Base-by-base conservation (phyloP, 37 sponge, comb jelly and placozoan genomes). In the Dysidea cf. avara region DNA sequence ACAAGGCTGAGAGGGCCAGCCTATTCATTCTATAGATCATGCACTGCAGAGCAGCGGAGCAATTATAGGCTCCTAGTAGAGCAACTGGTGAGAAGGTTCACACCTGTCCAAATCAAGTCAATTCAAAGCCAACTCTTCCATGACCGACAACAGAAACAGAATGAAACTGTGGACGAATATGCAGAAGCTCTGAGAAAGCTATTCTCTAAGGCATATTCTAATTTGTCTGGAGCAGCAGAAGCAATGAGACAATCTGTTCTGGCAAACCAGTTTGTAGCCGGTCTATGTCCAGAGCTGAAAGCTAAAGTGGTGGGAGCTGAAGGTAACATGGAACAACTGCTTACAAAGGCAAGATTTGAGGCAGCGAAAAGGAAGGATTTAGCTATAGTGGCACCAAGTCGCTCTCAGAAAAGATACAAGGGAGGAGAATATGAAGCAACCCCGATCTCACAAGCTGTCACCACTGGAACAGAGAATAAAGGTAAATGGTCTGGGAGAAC, bases 41-140 rank as follows among this genome's bases (percentile, higher is more conserved):
- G 83, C 47, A 50, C 76, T 0, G 55, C 76, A 1, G 43, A 12
- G 9, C 75, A 74, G 63, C 36, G 72, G 39, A 52, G 32, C 29
- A 39, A 63, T 21, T 83, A 83, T 64, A 3, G 33, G 16, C n/a
- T 38, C n/a, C 54, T 83, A 38, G 64, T 83, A 28, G 76, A 13
- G 18, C 76, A 56, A 31, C 40, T 83, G 57, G 47, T 39, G 72
- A 58, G 36, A 34, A 49, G 84, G 26, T 83, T 83, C 35, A 83
- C 78, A 12, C 77, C 84, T 11, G 70, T 83, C 16, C 33, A 13
- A 1, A 49, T 83, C 11, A 56, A 53, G 22, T 65, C 78, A 0
- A 49, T 83, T 7, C 77, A 70, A n/a, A 75, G 49, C 0, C 69
- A 69, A 2, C 29, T 76, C n/a, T 83, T 83, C 72, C 84, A 83